Conservation (phyloP, 2,113 vertebrate species). For the Oryzias curvinotus region DNA sequence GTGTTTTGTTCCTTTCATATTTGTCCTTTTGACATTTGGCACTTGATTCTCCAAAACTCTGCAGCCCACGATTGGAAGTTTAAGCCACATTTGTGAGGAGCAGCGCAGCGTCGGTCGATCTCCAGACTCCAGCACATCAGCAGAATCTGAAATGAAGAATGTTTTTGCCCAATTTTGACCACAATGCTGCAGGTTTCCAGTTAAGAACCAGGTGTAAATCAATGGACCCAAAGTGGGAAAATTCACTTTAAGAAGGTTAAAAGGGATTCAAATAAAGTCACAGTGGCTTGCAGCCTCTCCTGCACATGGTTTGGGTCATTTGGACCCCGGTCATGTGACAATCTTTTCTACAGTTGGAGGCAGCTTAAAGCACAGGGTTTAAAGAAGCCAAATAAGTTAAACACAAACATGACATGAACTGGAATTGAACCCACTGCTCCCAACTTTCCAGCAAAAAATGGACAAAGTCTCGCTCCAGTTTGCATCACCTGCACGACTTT, state of each 20-base stretch:
- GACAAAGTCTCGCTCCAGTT: slow-evolving; percentile 2
- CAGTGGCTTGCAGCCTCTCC: slow-evolving; percentile 30
- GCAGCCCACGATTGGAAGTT: slow-evolving; percentile 41
- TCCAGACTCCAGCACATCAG: slow-evolving; percentile 22
- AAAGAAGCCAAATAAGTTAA: slow-evolving; percentile 65
- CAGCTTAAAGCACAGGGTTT: slow-evolving; percentile 38
- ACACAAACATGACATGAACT: slow-evolving; percentile 63
- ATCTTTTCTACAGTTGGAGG: slow-evolving; percentile 3
- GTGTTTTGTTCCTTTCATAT: slow-evolving; percentile 15
- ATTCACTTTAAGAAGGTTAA: slow-evolving; percentile 37
- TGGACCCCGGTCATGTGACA: neutral
- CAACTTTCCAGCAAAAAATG: no score
- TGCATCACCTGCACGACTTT: slow-evolving; percentile 30
- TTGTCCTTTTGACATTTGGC: slow-evolving; percentile 61
- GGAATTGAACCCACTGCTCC: no score
- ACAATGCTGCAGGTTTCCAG: neutral
- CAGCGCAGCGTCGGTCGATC: slow-evolving; percentile 6
- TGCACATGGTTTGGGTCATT: slow-evolving; percentile 15
- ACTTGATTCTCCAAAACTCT: slow-evolving; percentile 58
- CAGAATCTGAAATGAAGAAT: slow-evolving; percentile 33
- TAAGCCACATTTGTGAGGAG: slow-evolving; percentile 33
- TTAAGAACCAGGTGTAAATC: neutral
- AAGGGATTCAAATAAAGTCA: slow-evolving; percentile 48
- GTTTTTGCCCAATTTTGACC: neutral
- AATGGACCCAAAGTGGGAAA: no score